These are phyloP conservation scores for Eurytoma adleriae DNA, from an alignment of 2,888 invertebrate species.

Conservation along the genomic window DNA sequence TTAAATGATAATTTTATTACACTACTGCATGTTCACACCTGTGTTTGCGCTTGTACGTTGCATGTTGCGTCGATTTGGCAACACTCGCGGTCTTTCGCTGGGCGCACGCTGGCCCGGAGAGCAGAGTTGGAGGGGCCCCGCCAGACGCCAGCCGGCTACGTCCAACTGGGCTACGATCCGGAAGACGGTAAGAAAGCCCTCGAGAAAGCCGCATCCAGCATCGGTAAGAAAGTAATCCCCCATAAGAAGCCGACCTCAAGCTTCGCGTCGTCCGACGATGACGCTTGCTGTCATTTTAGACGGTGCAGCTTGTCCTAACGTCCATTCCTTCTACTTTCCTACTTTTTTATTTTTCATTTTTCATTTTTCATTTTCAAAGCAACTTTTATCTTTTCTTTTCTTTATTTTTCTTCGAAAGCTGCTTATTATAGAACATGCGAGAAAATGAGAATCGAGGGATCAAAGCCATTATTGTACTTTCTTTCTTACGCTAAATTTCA, in stretches of 20 bases:
- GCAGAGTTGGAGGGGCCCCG: constrained; percentile 66
- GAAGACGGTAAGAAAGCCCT: constrained; percentile 72
- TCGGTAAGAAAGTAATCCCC: constrained; percentile 59
- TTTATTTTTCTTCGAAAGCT: not conserved
- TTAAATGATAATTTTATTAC: not conserved
- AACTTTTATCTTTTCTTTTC: not conserved
- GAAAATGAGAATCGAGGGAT: too few species aligned
- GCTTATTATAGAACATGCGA: too few species aligned
- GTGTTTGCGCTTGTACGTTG: constrained; percentile 64
- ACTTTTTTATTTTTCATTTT: not conserved
- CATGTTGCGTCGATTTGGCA: constrained; percentile 59
- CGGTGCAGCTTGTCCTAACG: constrained; percentile 68
- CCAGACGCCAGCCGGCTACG: constrained; percentile 62
- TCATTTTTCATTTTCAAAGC: not conserved
- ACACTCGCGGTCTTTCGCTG: not conserved
- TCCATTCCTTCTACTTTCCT: not conserved
- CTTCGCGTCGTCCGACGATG: constrained; percentile 59
- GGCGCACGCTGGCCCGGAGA: constrained; percentile 3
- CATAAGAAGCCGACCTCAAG: constrained; percentile 49
- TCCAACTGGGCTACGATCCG: constrained; percentile 62
- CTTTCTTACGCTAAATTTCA: too few species aligned
- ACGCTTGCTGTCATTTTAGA: constrained; percentile 65
- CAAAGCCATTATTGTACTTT: too few species aligned
- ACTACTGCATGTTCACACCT: constrained; percentile 48
- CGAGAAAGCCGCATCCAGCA: constrained; percentile 56